phyloP scores from a whole-genome alignment of 2,888 invertebrate species.

The Beris morrisii region DNA sequence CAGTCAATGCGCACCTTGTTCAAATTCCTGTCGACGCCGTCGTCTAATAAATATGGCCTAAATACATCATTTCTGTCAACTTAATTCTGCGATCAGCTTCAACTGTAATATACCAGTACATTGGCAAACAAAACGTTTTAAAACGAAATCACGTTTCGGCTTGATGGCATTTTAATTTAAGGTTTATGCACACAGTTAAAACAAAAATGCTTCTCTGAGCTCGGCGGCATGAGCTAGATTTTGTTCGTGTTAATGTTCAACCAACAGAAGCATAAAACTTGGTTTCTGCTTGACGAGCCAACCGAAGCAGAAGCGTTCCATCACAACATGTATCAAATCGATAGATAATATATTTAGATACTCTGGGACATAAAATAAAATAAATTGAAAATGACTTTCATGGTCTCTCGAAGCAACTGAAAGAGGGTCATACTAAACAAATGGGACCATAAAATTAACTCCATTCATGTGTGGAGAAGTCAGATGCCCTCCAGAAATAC shows the following conservation, averaged over 20 bases:
- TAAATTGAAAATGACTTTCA: conserved; percentile 28
- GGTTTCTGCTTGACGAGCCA: conserved; percentile 24
- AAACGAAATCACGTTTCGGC: conserved; percentile 12
- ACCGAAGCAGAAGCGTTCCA: conserved; percentile 10
- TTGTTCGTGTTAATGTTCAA: conserved; percentile 6
- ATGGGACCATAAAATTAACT: conserved; percentile 14
- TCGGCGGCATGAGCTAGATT: neutral
- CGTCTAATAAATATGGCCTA: too few species aligned
- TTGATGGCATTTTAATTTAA: conserved; percentile 18
- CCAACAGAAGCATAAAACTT: conserved; percentile 17
- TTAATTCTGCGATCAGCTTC: too few species aligned
- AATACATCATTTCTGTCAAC: too few species aligned
- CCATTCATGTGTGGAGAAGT: conserved; percentile 15
- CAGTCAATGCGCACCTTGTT: too few species aligned
- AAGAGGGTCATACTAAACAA: conserved; percentile 15
- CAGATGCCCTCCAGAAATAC: neutral
- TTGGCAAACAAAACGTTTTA: neutral
- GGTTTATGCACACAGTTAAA: conserved; percentile 8
- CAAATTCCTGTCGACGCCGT: too few species aligned
- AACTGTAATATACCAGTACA: too few species aligned
- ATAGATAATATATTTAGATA: conserved; percentile 20
- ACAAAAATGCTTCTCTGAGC: neutral
- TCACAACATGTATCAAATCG: conserved; percentile 10
- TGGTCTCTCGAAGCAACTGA: conserved; percentile 4
- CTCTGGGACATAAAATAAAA: conserved; percentile 3